Base-by-base conservation (phyloP, 2,888 invertebrate genomes). In the Sminthurides aquaticus region DNA sequence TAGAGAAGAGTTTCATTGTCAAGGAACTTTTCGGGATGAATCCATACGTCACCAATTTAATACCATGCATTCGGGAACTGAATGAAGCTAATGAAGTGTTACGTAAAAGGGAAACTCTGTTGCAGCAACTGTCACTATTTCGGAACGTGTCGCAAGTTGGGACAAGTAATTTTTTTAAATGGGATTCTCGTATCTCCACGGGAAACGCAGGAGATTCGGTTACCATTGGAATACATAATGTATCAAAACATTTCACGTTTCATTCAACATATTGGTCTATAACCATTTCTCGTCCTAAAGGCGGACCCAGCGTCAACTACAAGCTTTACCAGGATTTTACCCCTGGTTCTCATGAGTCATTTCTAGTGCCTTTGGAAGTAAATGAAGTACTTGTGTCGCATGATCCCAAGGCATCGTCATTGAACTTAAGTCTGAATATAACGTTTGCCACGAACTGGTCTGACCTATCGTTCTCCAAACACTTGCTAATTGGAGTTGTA, bases 81-180 rank as follows among this genome's bases (percentile, higher is more conserved):
- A 60, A 60, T 60, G 60, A 60, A 24, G 60, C 49, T 18, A 60
- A 24, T 18, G 24, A 60, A 2, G 49, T 26, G 15, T 43, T 60
- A 2, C n/a, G 25, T 8, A 20, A 49, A 22, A 48, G 48, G 49
- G 60, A 60, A 49, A 22, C 15, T 2, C 3, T 49, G 18, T 27
- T 60, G 1, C 2, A 24, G 24, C 60, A 60, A 27, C 49, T 60
- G 18, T 60, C 26, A 24, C 49, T 60, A 2, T 24, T 49, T 3
- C 60, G 28, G 20, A 60, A 49, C 43, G 29, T 43, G 8, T 2
- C 24, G 2, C 34, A 58, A 22, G 11, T 11, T 25, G 2, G 2
- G 2, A 26, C 5, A 15, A 49, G 49, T 5, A 60, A 60, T 3
- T 26, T 60, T 2, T 60, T 60, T n/a, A 15, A 60, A 49, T 20